A percentile compares a stretch with the other conserved stretches of the same genome.
Evolutionary conservation across 1,140 invertebrate species (phyloP).

Genomic region (Drosophila lacteicornis): DNA sequence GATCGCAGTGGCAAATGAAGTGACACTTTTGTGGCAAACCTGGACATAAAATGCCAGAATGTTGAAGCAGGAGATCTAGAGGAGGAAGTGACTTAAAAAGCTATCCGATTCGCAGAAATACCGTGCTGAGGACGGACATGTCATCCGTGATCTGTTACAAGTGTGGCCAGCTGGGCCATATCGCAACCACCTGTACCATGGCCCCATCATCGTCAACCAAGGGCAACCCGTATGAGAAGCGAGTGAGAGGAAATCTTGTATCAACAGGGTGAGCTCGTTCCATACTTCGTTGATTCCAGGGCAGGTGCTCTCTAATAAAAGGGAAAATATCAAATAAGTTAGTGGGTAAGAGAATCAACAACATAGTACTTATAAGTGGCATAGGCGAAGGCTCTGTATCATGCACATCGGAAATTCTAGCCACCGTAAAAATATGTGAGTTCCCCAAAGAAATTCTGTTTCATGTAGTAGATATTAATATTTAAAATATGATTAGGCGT

Average conservation of each 20-base stretch:
- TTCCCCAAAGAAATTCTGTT: conserved; percentile 1
- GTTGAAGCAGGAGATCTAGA: not conserved
- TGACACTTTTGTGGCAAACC: not conserved
- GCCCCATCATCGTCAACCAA: too few relatives aligned
- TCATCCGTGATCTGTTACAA: not conserved
- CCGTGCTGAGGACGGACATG: not conserved
- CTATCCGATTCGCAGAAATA: too few relatives aligned
- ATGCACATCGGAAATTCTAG: not conserved
- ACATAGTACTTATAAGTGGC: not conserved
- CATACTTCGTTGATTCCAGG: too few relatives aligned
- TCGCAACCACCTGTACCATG: too few relatives aligned
- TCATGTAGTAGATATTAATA: not conserved
- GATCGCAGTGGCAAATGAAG: not conserved
- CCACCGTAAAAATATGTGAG: conserved; percentile 1
- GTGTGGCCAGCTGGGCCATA: too few relatives aligned
- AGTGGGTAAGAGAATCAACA: not conserved
- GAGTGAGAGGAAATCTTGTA: too few relatives aligned
- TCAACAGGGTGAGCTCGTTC: not conserved
- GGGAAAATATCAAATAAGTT: not conserved
- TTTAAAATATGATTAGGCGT: not conserved
- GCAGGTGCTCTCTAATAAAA: not conserved
- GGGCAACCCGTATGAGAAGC: too few relatives aligned
- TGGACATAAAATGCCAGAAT: not conserved
- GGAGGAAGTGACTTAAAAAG: too few relatives aligned
- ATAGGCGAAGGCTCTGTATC: not conserved